Percentiles rank a stretch among this genome's conserved stretches.
Conservation (phyloP, 2,113 vertebrate species). For the Sebastes schlegelii region DNA sequence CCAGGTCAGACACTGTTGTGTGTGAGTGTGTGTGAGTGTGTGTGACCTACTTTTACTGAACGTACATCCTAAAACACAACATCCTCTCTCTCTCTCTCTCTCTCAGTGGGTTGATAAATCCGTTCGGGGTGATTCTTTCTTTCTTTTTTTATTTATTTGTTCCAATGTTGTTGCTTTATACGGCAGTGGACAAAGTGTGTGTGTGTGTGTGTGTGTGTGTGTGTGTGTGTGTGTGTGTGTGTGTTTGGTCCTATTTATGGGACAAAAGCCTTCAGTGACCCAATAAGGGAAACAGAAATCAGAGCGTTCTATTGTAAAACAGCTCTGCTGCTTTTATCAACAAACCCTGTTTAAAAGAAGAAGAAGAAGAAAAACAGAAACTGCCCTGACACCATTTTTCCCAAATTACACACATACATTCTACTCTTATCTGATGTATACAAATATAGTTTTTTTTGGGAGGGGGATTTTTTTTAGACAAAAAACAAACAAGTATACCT, state of each 20-base stretch:
- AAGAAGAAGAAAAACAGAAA: not conserved
- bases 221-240: slow-evolving; percentile 9
- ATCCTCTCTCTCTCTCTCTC: slow-evolving; percentile 44
- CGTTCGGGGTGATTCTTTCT: slow-evolving; percentile 32
- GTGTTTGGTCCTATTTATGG: slow-evolving; percentile 61
- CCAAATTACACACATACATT: slow-evolving; percentile 1
- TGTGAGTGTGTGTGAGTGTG: slow-evolving; percentile 18
- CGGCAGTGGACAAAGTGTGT: slow-evolving; percentile 25
- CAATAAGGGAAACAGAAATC: slow-evolving; percentile 67
- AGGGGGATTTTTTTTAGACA: too few relatives aligned
- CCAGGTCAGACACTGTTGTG: slow-evolving; percentile 31
- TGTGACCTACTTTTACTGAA: slow-evolving; percentile 68
- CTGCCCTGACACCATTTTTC: slow-evolving; percentile 12
- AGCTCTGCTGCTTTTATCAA: slow-evolving; percentile 49
- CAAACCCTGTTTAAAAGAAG: slow-evolving; percentile 15
- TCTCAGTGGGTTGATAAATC: slow-evolving; percentile 61
- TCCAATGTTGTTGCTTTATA: slow-evolving; percentile 37
- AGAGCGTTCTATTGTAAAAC: slow-evolving; percentile 53
- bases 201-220: slow-evolving; percentile 25
- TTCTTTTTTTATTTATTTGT: slow-evolving; percentile 28
- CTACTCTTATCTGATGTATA: slow-evolving; percentile 12
- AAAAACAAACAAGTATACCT: too few relatives aligned
- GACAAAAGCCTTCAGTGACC: slow-evolving; percentile 76
- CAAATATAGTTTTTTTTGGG: not conserved
- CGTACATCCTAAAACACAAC: slow-evolving; percentile 62